Conservation (phyloP, 1,140 invertebrate genomes). For the Frieseomelitta varia region DNA sequence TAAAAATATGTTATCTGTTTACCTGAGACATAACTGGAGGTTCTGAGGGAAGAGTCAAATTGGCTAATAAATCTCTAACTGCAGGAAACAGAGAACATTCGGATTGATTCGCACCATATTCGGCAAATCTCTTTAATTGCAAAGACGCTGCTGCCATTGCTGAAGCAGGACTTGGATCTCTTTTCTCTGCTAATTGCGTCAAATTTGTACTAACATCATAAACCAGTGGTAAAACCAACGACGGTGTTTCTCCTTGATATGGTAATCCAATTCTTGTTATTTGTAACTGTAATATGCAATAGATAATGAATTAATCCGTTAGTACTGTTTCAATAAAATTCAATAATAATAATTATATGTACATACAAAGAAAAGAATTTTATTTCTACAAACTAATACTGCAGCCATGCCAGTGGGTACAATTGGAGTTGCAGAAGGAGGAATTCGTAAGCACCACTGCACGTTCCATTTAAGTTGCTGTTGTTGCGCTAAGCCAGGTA, state of each 20-base stretch:
- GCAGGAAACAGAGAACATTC: constrained; percentile 95
- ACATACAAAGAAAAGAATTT: constrained; percentile 95
- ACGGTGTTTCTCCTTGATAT: constrained; percentile 87
- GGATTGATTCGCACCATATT: constrained; percentile 85
- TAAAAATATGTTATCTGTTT: constrained; percentile 28
- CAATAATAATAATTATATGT: constrained; percentile 24
- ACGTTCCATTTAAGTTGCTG: constrained; percentile 91
- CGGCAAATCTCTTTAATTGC: constrained; percentile 88
- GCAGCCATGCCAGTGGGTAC: constrained; percentile 93
- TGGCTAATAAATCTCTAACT: constrained; percentile 91
- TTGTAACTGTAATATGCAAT: constrained; percentile 86
- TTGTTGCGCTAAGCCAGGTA: constrained; percentile 85
- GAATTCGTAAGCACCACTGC: constrained; percentile 94
- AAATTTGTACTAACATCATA: constrained; percentile 93
- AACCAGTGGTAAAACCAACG: constrained; percentile 92
- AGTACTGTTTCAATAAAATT: neutral
- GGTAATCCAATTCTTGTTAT: constrained; percentile 88
- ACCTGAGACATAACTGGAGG: constrained; percentile 82
- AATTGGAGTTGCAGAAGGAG: constrained; percentile 91
- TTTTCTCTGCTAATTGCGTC: constrained; percentile 92
- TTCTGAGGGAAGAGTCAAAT: constrained; percentile 89
- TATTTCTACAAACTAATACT: constrained; percentile 91
- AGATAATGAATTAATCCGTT: neutral
- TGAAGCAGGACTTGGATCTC: constrained; percentile 85
- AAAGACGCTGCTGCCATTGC: constrained; percentile 86